phyloP scores from a whole-genome alignment of 2,888 invertebrate genomes.

The Psylliodes chrysocephalus region DNA sequence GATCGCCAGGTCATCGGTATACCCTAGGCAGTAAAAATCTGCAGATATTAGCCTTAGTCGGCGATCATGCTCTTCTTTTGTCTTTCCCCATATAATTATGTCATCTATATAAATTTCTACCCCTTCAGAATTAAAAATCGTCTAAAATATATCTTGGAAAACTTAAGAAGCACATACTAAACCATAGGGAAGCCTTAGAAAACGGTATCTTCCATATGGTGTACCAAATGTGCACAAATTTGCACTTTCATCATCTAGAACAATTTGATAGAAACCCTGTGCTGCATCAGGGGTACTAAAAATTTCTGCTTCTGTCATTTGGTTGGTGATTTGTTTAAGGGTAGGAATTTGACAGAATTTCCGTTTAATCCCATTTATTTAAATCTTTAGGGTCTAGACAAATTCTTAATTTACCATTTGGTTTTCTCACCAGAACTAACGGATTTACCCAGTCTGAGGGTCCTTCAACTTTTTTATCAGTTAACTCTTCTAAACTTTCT shows the following conservation, averaged over 20 bases:
- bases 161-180: conserved; percentile 25
- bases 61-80: conserved; percentile 45
- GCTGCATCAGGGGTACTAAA: not conserved
- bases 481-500: conserved; percentile 35
- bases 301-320: conserved; percentile 25
- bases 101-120: conserved; percentile 45
- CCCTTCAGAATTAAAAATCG: too few species aligned
- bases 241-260: conserved; percentile 21
- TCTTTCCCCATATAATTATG: conserved; percentile 47
- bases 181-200: conserved; percentile 32
- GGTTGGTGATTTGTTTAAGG: conserved; percentile 35
- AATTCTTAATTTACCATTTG: conserved; percentile 34
- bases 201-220: conserved; percentile 35
- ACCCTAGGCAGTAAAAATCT: too few species aligned
- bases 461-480: conserved; percentile 37
- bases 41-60: too few species aligned
- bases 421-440: conserved; percentile 37
- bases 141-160: too few species aligned
- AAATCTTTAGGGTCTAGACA: conserved; percentile 39
- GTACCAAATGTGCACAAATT: conserved; percentile 35
- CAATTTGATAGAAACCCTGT: conserved; percentile 36
- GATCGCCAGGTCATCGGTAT: too few species aligned
- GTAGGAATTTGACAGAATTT: conserved; percentile 39
- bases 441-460: conserved; percentile 46
- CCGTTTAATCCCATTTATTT: conserved; percentile 39